Evolutionary conservation across 2,797 vertebrate species (phyloP), one percentile per base, ranked within the genome.

Genomic region (Lacerta bilineata): DNA sequence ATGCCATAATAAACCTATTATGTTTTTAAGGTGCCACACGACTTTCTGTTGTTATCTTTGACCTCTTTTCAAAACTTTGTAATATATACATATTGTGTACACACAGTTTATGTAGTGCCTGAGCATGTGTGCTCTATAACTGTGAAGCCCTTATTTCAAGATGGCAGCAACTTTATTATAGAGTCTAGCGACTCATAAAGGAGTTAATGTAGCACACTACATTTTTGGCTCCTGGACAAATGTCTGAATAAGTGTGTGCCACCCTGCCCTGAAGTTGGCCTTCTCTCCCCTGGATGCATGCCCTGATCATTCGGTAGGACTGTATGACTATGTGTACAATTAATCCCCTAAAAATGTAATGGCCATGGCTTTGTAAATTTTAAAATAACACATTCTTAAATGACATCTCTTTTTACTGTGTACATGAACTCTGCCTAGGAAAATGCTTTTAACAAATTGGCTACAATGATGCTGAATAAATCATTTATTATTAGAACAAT

Each of bases 401-500:
- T 61, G 61, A n/a, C 33, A 23, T 80, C 78, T 0, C 8, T 83
- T 82, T 87, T 85, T 6, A 46, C 17, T 78, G n/a, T 72, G 88
- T 33, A 86, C 90, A 61, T 5, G 20, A 9, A 84, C 41, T 91
- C 41, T 13, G 15, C 27, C 66, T 27, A 75, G 81, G 89, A 83
- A 11, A 36, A 29, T 64, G 18, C 77, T 41, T 25, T 68, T 81
- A 72, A 80, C 50, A 84, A 36, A 66, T 88, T 69, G 55, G 9
- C 68, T 88, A 29, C 4, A 91, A 78, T 41, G 1, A 43, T 17
- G 86, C 83, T 0, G 20, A 71, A 76, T 91, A 79, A 91, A 95
- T 92, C 85, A 74, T 46, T 91, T 69, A 83, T 76, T 84, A 90
- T 89, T 84, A 90, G 59, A 75, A 86, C 88, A 33, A 85, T 0